Conservation (phyloP, 2,113 vertebrate genomes). For the Rhabdornis inornatus region DNA sequence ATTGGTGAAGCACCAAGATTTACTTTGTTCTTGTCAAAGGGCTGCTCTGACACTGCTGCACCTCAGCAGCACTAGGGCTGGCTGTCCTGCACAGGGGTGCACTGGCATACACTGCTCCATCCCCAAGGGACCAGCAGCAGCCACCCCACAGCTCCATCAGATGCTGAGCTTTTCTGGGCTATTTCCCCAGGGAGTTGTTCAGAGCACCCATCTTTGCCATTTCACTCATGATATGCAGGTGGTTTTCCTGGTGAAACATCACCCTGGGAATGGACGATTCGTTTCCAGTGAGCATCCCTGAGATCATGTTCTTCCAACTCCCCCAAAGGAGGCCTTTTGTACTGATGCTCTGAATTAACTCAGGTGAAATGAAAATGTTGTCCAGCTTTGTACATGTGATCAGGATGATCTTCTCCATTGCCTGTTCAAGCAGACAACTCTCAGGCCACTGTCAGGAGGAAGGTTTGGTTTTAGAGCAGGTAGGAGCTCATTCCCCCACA, state of each 20-base stretch:
- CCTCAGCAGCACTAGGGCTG: not conserved
- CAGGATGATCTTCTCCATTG: not conserved
- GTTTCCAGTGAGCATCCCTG: not conserved
- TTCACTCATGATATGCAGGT: not conserved
- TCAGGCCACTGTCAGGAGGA: not conserved
- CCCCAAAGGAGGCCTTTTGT: not conserved
- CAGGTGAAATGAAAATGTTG: not conserved
- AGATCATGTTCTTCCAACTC: not conserved
- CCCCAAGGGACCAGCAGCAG: not conserved
- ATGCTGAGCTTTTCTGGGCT: not conserved
- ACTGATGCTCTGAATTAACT: not conserved
- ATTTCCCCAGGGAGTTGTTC: not conserved
- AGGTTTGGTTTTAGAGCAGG: not conserved
- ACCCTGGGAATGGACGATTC: rapidly evolving
- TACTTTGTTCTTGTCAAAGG: not conserved
- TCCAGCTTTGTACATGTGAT: not conserved
- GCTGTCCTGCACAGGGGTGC: rapidly evolving
- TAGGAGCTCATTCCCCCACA: not conserved
- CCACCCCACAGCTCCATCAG: not conserved
- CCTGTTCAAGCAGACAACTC: not conserved
- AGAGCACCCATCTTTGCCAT: rapidly evolving
- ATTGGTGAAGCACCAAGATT: not conserved
- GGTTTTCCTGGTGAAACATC: not conserved
- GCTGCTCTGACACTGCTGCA: not conserved
- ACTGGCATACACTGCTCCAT: rapidly evolving